Percentiles rank a stretch among this genome's conserved stretches.
phyloP scores from a whole-genome alignment of 2,888 invertebrate genomes.

The Automeris io region DNA sequence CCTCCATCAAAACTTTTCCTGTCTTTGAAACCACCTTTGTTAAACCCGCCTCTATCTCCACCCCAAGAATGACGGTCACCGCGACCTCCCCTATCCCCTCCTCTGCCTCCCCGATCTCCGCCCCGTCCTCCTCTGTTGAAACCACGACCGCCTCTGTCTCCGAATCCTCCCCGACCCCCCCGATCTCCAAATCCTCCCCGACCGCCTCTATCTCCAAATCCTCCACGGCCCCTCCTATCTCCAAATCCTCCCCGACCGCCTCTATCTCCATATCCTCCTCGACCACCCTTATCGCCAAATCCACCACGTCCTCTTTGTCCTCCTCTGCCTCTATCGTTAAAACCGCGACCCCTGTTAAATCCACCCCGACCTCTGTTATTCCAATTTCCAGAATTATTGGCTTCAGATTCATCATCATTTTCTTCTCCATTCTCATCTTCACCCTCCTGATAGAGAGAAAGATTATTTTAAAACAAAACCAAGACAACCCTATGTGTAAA shows the following conservation, averaged over 20 bases:
- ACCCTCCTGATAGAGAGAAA: constrained; percentile 59
- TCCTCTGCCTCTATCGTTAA: constrained; percentile 38
- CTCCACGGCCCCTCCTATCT: constrained; percentile 36
- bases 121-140: constrained; percentile 40
- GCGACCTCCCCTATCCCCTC: constrained; percentile 37
- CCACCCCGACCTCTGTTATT: constrained; percentile 38
- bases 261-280: constrained; percentile 33
- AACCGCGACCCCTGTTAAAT: constrained; percentile 39
- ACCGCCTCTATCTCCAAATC: constrained; percentile 34
- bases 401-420: constrained; percentile 35
- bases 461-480: constrained; percentile 52
- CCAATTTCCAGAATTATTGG: constrained; percentile 43
- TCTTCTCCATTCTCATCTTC: constrained; percentile 44
- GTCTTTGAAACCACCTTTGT: constrained; percentile 76
- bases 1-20: constrained; percentile 79
- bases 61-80: constrained; percentile 67
- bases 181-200: constrained; percentile 33
- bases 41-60: constrained; percentile 59
- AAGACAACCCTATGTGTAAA: constrained; percentile 64
- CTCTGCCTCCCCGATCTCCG: constrained; percentile 46
- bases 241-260: constrained; percentile 41
- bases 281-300: constrained; percentile 34
- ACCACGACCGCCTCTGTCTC: constrained; percentile 42
- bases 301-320: constrained; percentile 51
- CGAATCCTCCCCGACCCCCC: constrained; percentile 30